phyloP scores from a whole-genome alignment of 2,888 invertebrate genomes.

The Brachynemurus nebulosus region DNA sequence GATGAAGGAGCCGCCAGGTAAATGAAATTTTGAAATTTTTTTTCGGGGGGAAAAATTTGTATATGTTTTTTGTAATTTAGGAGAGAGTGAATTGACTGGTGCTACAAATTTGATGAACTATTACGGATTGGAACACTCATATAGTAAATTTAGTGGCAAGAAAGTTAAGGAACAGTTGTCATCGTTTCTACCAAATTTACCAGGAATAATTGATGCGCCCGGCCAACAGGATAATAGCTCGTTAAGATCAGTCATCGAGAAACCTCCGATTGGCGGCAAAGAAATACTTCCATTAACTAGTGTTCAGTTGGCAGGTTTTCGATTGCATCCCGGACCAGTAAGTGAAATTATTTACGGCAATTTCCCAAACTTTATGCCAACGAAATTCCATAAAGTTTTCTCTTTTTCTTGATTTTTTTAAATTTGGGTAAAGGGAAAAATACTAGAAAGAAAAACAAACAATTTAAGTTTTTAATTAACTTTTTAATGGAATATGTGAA shows the following conservation, averaged over 20 bases:
- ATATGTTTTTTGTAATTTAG: slow-evolving; percentile 33
- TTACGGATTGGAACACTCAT: slow-evolving; percentile 92
- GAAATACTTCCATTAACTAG: slow-evolving; percentile 76
- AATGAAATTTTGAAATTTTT: slow-evolving; percentile 15
- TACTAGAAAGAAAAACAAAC: no score
- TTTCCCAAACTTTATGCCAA: no score
- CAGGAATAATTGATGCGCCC: slow-evolving; percentile 89
- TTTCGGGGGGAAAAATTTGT: background rate
- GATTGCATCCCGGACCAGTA: slow-evolving; percentile 86
- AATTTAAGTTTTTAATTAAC: no score
- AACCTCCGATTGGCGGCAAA: slow-evolving; percentile 85
- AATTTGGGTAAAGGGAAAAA: no score
- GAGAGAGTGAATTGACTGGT: slow-evolving; percentile 85
- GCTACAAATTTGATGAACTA: slow-evolving; percentile 94
- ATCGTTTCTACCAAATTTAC: slow-evolving; percentile 87
- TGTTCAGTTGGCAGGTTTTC: slow-evolving; percentile 82
- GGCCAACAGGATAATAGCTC: slow-evolving; percentile 79
- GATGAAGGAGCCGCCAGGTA: slow-evolving; percentile 92
- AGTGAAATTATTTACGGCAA: slow-evolving; percentile 16
- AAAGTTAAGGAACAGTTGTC: slow-evolving; percentile 90
- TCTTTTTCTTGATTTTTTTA: background rate
- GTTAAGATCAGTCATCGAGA: slow-evolving; percentile 84
- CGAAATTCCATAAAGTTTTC: no score
- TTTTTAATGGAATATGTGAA: no score
- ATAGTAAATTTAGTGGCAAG: slow-evolving; percentile 95